Evolutionary conservation across 2,888 invertebrate species (phyloP).

Genomic region (Agrotis puta): DNA sequence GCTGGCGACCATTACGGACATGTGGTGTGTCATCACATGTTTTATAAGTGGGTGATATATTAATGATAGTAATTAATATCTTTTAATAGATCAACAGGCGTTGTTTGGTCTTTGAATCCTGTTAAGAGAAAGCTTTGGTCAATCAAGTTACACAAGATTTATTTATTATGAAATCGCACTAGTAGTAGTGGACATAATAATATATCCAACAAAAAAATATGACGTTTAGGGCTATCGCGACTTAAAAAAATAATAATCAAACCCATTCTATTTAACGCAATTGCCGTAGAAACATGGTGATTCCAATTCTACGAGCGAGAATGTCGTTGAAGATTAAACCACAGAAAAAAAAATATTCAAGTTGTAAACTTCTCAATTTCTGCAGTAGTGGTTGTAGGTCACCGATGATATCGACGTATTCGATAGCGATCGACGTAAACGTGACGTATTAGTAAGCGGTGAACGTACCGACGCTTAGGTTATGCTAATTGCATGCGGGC

Average conservation of each 20-base stretch:
- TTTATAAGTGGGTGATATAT: constrained; percentile 60
- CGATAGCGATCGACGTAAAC: constrained; percentile 72
- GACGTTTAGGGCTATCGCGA: neutral
- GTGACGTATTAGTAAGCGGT: constrained; percentile 78
- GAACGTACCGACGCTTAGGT: constrained; percentile 72
- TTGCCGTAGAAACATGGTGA: neutral
- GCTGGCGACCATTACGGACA: constrained; percentile 52
- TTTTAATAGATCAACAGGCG: constrained; percentile 40
- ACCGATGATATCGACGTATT: constrained; percentile 53
- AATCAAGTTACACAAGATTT: neutral
- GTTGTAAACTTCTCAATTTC: constrained; percentile 24
- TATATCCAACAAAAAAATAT: too few relatives aligned
- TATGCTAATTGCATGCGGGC: constrained; percentile 77
- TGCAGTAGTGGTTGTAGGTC: constrained; percentile 37
- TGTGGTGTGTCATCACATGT: constrained; percentile 60
- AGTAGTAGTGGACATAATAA: too few relatives aligned
- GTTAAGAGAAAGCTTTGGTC: constrained; percentile 36
- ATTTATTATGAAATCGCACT: too few relatives aligned
- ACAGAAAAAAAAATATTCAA: neutral
- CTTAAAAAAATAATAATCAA: too few relatives aligned
- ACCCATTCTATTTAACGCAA: too few relatives aligned
- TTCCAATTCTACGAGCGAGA: neutral
- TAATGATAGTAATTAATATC: constrained; percentile 50
- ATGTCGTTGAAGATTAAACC: neutral
- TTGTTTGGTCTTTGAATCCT: constrained; percentile 20